phyloP scores from a whole-genome alignment of 2,888 invertebrate species.

The Salticus scenicus region DNA sequence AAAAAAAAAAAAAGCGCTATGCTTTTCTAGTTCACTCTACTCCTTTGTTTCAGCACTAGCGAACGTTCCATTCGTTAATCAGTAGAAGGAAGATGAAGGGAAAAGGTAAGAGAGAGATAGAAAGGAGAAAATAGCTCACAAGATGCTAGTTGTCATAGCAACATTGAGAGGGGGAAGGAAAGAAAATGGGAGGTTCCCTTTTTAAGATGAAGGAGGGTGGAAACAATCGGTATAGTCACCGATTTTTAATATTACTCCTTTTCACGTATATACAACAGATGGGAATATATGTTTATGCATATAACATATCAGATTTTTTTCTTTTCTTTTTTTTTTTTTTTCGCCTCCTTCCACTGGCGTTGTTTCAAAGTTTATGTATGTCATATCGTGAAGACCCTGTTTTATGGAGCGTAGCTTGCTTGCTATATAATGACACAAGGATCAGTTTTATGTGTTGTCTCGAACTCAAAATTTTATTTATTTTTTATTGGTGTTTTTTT shows the following conservation, averaged over 20 bases:
- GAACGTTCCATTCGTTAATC: conserved; percentile 48
- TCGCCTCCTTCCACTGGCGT: conserved; percentile 32
- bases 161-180: conserved; percentile 28
- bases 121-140: conserved; percentile 36
- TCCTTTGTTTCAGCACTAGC: conserved; percentile 39
- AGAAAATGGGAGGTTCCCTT: conserved; percentile 60
- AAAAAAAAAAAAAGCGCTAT: neutral
- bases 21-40: neutral
- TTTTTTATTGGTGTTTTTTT: neutral
- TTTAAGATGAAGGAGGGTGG: conserved; percentile 44
- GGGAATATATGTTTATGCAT: conserved; percentile 18
- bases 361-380: conserved; percentile 64
- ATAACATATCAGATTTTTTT: conserved; percentile 14
- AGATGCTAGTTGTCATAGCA: conserved; percentile 52
- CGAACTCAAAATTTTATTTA: conserved; percentile 19
- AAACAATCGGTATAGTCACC: conserved; percentile 52
- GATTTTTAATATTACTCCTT: conserved; percentile 44
- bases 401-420: conserved; percentile 56
- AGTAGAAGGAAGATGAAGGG: conserved; percentile 51
- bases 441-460: conserved; percentile 57
- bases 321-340: conserved; percentile 15
- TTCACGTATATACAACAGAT: conserved; percentile 23
- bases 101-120: conserved; percentile 19
- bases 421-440: conserved; percentile 50
- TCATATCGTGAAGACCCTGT: conserved; percentile 38